Evolutionary conservation across 2,797 vertebrate genomes (phyloP).

Genomic region (Notamacropus eugenii): DNA sequence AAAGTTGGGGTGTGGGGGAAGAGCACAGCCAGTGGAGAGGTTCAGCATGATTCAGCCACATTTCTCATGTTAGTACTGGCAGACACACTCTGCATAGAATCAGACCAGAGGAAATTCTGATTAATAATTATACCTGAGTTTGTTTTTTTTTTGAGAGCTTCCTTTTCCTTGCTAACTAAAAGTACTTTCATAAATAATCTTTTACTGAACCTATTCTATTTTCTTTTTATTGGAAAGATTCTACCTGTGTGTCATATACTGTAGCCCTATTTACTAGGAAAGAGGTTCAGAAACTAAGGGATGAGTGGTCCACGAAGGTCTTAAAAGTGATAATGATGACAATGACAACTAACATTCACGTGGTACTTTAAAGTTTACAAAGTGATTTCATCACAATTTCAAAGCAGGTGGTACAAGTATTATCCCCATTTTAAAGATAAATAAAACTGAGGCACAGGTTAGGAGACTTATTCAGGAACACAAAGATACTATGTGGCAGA

Average conservation of each 20-base stretch:
- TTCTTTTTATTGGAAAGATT: conserved; percentile 39
- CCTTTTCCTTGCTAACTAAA: conserved; percentile 22
- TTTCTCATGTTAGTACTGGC: neutral
- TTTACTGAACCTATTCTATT: conserved; percentile 25
- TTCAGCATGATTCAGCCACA: neutral
- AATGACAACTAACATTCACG: neutral
- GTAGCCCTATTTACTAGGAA: neutral
- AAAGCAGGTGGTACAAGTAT: neutral
- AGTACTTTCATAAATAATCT: conserved; percentile 24
- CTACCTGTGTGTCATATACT: neutral
- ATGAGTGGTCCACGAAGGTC: neutral
- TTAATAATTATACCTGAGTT: neutral
- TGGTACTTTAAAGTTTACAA: neutral
- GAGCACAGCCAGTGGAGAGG: neutral
- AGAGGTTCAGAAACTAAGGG: neutral
- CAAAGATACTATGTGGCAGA: neutral
- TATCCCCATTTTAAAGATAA: neutral
- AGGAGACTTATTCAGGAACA: neutral
- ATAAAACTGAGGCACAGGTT: neutral
- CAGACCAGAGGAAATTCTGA: conserved; percentile 41
- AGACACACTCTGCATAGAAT: conserved; percentile 33
- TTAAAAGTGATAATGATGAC: neutral
- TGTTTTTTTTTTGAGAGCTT: neutral
- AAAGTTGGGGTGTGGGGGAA: neutral
- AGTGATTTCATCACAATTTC: neutral